Conservation (phyloP, 2,797 vertebrate genomes). For the Enteromius anoplus region DNA sequence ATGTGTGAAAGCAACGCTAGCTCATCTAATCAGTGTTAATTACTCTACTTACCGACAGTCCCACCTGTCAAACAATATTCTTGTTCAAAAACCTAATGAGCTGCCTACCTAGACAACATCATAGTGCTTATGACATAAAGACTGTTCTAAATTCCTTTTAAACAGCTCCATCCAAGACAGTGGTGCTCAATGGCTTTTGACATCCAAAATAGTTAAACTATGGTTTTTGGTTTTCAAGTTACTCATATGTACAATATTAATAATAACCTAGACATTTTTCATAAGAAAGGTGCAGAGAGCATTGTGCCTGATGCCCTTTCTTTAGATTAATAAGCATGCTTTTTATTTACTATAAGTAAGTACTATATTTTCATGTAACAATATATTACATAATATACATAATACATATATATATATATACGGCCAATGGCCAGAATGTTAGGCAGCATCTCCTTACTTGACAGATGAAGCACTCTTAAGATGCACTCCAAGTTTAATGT, state of each 20-base stretch:
- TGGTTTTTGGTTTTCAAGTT: neutral
- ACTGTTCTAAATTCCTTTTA: neutral
- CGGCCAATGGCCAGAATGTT: too few relatives aligned
- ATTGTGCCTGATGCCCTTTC: neutral
- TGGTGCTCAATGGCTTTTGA: neutral
- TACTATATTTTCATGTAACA: too few relatives aligned
- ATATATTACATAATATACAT: too few relatives aligned
- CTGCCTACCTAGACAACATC: constrained; percentile 27
- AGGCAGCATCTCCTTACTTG: neutral
- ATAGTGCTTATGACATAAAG: neutral
- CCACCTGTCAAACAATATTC: constrained; percentile 59
- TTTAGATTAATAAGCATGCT: too few relatives aligned
- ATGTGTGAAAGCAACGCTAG: constrained; percentile 71
- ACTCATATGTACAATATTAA: neutral
- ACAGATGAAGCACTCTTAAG: neutral
- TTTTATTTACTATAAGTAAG: too few relatives aligned
- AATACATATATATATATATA: too few relatives aligned
- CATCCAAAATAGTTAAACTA: neutral
- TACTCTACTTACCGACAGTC: constrained; percentile 69
- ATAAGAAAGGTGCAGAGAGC: neutral
- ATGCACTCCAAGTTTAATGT: neutral
- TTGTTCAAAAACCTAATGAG: constrained; percentile 29
- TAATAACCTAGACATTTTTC: neutral
- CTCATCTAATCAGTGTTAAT: constrained; percentile 79
- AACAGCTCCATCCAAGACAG: neutral